Base-by-base conservation (phyloP, 2,797 vertebrate genomes). In the Arctocebus calabarensis region DNA sequence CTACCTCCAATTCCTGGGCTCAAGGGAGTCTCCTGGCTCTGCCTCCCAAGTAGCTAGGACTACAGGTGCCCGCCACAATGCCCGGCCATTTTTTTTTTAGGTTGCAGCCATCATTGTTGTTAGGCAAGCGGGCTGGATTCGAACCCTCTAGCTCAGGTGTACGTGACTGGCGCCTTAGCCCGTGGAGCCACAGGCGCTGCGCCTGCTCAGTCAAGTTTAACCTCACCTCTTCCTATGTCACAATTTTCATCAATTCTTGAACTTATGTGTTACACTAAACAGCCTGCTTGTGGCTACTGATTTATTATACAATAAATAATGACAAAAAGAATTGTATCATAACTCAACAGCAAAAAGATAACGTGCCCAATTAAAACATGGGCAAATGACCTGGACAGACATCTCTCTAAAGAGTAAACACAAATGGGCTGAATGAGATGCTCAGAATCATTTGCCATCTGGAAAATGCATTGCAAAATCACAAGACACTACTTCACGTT, bases 391-490 rank as follows among this genome's bases (percentile, higher is more conserved):
- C 43, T 2, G 6, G 75, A 74, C 14, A 82, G 88, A 66, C 16
- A 62, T 90, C 73, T 92, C 43, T 75, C 34, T 34, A 32, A 83
- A 77, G 71, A 71, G 62, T 62, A 77, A 78, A 77, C 64, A 71
- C 22, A 78, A 70, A 84, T 14, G 43, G 43, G 32, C 61, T 64
- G 91, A 61, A 37, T 32, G 29, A 77, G 19, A 52, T 61, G 43
- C 66, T 70, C 37, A 85, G 29, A 19, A 55, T 45, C 3, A 59
- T n/a, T 34, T 81, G 34, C 92, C 81, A 66, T 23, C n/a, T 87
- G 71, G 87, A 55, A 94, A 84, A 52, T 16, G 59, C 64, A 84
- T 74, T 96, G 48, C 62, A 48, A 66, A 94, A 71, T 71, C 78
- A 74, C 3, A 64, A 88, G 43, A 32, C 57, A 45, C 73, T 37